phyloP scores from a whole-genome alignment of 1,140 invertebrate species.

The Brachionus rubens region DNA sequence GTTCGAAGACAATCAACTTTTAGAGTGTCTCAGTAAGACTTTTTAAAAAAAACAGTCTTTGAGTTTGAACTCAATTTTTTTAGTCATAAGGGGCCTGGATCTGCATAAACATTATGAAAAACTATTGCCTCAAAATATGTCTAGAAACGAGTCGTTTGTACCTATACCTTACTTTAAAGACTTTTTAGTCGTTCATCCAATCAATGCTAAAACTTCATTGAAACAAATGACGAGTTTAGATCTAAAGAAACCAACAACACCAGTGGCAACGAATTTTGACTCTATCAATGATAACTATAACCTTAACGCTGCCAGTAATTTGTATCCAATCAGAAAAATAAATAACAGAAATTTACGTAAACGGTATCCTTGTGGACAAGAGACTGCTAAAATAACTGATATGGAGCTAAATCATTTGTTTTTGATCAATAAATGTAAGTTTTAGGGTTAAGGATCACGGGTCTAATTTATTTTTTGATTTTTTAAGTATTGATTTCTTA shows the following conservation, averaged over 20 bases:
- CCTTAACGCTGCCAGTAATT: neutral
- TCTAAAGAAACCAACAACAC: neutral
- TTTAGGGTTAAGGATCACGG: neutral
- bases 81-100: slow-evolving; percentile 38
- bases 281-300: neutral
- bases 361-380: neutral
- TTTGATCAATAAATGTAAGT: slow-evolving; percentile 42
- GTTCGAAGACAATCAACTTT: slow-evolving; percentile 28
- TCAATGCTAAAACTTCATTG: slow-evolving; percentile 1
- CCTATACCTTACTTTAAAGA: slow-evolving; percentile 39
- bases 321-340: slow-evolving; percentile 18
- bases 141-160: slow-evolving; percentile 1
- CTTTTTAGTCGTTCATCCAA: slow-evolving; percentile 40
- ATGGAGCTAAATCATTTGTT: slow-evolving; percentile 39
- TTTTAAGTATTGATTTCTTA: slow-evolving; percentile 30
- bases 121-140: slow-evolving; percentile 6
- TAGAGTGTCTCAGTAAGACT: slow-evolving; percentile 40
- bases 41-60: neutral
- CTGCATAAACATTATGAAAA: slow-evolving; percentile 44
- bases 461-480: neutral
- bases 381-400: neutral
- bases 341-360: slow-evolving; percentile 13
- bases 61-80: neutral
- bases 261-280: neutral
- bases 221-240: neutral